Conservation (phyloP, 53 echinoderm and acorn worm genomes). For the Apostichopus leukothele region DNA sequence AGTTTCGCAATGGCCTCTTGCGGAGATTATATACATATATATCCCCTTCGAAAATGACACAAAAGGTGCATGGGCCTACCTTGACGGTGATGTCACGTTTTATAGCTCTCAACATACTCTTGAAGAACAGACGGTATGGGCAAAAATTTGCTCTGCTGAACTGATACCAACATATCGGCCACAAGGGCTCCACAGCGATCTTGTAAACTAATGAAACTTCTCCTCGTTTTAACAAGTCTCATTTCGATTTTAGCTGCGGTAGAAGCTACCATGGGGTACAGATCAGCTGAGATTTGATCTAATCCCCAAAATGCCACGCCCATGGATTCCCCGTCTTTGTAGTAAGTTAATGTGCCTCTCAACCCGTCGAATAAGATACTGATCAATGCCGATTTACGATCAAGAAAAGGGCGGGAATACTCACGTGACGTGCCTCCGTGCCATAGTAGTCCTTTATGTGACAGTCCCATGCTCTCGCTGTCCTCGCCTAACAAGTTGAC, state of each 20-base stretch:
- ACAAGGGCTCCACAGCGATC: slow-evolving; percentile 85
- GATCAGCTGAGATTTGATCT: slow-evolving; percentile 38
- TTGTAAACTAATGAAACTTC: slow-evolving; percentile 70
- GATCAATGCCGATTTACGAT: slow-evolving; percentile 68
- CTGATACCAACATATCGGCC: slow-evolving; percentile 58
- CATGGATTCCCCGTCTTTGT: slow-evolving; percentile 75
- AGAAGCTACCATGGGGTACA: slow-evolving; percentile 88
- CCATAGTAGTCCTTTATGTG: slow-evolving; percentile 92
- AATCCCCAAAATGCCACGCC: slow-evolving; percentile 85
- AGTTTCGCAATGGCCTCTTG: too few relatives aligned
- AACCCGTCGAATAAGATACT: slow-evolving; percentile 84
- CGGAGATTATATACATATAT: too few relatives aligned
- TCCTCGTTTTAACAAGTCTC: slow-evolving; percentile 57
- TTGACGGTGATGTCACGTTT: slow-evolving; percentile 35
- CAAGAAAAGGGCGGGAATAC: slow-evolving; percentile 82
- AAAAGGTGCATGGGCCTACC: not conserved
- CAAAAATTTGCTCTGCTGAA: slow-evolving; percentile 57
- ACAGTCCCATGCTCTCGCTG: slow-evolving; percentile 84
- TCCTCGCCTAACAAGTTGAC: slow-evolving; percentile 90
- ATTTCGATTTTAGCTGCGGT: slow-evolving; percentile 94
- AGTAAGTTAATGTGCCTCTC: slow-evolving; percentile 85
- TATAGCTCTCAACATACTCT: slow-evolving; percentile 58
- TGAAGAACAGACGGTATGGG: slow-evolving; percentile 66
- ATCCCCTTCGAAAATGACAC: not conserved
- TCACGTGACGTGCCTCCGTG: slow-evolving; percentile 70